Base-by-base conservation (phyloP, 2,113 vertebrate species). In the Tringa solitaria region DNA sequence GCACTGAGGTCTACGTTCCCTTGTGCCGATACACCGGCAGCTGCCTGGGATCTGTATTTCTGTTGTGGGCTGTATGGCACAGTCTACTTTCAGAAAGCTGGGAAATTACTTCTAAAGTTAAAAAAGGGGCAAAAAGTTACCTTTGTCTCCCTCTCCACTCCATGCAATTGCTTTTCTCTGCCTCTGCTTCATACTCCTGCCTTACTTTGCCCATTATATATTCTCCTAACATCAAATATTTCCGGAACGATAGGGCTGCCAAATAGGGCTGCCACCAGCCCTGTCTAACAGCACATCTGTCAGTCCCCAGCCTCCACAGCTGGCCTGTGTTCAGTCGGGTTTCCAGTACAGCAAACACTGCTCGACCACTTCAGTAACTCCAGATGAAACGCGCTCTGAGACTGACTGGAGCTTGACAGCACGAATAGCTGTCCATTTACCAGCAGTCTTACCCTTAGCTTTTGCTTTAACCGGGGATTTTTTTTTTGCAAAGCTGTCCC, bases 321-420 rank as follows among this genome's bases (percentile, higher is more conserved):
- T 64, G 83, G 10, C 9, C 53, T 30, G 1, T 11, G 10, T 48
- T 74, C 6, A 14, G 9, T 30, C 0, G 0, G 20, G 33, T 65
- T 84, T 67, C 67, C 76, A 21, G 3, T 65, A 16, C 57, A 24
- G 84, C 61, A 33, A 57, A 19, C 8, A 3, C 57, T 63, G 28
- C n/a, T 56, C 1, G 1, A 21, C 33, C 27, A 0, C 57, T 54
- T 4, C 28, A 18, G 35, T 30, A 15, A 14, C 22, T 53, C 35
- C 92, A 4, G 61, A 23, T 80, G 59, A 48, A 7, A 59, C 2
- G 33, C n/a, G 12, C 57, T 1, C 37, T 0, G n/a, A 27, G 74
- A 51, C 22, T 26, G 33, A 2, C 54, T 23, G 87, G 41, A 76
- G 76, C 80, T n/a, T 10, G 76, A 8, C 74, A 9, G 69, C 56